These are phyloP conservation scores for Sialis fuliginosa DNA, from an alignment of 2,888 invertebrate species.

Conservation along the genomic window DNA sequence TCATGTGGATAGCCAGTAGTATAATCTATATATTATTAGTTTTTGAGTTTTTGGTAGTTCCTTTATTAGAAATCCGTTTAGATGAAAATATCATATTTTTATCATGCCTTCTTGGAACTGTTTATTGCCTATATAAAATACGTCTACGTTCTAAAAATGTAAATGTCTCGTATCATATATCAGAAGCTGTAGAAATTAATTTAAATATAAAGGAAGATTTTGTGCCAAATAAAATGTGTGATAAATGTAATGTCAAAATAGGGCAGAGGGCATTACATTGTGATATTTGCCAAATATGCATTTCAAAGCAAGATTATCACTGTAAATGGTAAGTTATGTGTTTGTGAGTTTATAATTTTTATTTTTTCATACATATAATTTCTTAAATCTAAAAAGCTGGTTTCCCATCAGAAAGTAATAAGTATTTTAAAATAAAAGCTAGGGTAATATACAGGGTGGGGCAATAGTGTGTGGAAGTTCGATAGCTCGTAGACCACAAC, in stretches of 20 bases:
- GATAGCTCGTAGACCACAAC: too few relatives aligned
- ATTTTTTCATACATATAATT: background rate
- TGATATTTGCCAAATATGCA: constrained; percentile 63
- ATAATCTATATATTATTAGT: constrained; percentile 43
- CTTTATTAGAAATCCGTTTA: constrained; percentile 48
- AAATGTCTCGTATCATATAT: constrained; percentile 13
- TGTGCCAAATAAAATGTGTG: constrained; percentile 29
- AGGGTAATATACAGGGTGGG: too few relatives aligned
- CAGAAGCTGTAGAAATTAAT: constrained; percentile 16
- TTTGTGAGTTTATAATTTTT: background rate
- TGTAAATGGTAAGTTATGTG: constrained; percentile 48
- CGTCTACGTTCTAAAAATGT: constrained; percentile 14
- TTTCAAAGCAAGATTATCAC: constrained; percentile 60
- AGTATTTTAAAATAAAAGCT: too few relatives aligned
- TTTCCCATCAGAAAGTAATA: too few relatives aligned
- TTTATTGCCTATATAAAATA: constrained; percentile 26
- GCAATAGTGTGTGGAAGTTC: too few relatives aligned
- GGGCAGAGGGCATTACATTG: constrained; percentile 66
- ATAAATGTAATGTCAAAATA: constrained; percentile 38
- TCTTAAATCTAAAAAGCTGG: background rate
- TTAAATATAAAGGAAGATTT: constrained; percentile 18
- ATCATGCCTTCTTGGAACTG: constrained; percentile 26
- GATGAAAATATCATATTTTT: constrained; percentile 43
- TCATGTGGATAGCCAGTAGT: constrained; percentile 55
- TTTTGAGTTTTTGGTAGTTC: constrained; percentile 53